phyloP scores from a whole-genome alignment of 2,888 invertebrate species.

The Rotaria macrura region DNA sequence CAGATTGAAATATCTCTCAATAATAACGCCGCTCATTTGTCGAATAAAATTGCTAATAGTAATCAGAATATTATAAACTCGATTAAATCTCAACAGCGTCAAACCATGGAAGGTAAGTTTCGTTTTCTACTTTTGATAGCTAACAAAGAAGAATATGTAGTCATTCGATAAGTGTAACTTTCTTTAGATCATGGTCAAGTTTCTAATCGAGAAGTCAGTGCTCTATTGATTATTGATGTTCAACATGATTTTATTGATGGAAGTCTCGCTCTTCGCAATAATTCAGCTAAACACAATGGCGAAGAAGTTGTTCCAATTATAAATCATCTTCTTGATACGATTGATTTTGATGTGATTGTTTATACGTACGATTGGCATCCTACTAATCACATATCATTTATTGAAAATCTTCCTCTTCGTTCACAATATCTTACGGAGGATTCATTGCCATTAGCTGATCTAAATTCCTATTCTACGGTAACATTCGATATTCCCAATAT shows the following conservation, averaged over 20 bases:
- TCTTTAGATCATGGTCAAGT: neutral
- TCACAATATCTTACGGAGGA: neutral
- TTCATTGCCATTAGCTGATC: neutral
- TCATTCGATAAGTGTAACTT: too few relatives aligned
- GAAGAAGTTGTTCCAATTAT: slow-evolving; percentile 73
- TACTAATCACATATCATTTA: slow-evolving; percentile 83
- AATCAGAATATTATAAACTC: neutral
- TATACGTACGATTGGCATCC: slow-evolving; percentile 97
- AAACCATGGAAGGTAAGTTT: too few relatives aligned
- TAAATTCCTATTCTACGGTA: slow-evolving; percentile 63
- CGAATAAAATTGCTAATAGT: neutral
- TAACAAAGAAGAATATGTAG: too few relatives aligned
- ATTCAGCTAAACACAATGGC: slow-evolving; percentile 70
- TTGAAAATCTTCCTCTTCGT: slow-evolving; percentile 66
- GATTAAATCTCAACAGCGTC: neutral
- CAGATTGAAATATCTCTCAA: neutral
- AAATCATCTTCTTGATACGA: slow-evolving; percentile 58
- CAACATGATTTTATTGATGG: slow-evolving; percentile 91
- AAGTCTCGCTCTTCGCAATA: slow-evolving; percentile 76
- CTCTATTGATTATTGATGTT: slow-evolving; percentile 78
- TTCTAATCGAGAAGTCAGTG: slow-evolving; percentile 42
- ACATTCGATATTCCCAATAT: slow-evolving; percentile 66
- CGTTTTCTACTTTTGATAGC: too few relatives aligned
- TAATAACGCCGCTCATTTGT: neutral
- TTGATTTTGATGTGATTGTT: slow-evolving; percentile 68